These are phyloP conservation scores for Fragum sueziense DNA, from an alignment of 2,888 invertebrate species.

Conservation along the genomic window DNA sequence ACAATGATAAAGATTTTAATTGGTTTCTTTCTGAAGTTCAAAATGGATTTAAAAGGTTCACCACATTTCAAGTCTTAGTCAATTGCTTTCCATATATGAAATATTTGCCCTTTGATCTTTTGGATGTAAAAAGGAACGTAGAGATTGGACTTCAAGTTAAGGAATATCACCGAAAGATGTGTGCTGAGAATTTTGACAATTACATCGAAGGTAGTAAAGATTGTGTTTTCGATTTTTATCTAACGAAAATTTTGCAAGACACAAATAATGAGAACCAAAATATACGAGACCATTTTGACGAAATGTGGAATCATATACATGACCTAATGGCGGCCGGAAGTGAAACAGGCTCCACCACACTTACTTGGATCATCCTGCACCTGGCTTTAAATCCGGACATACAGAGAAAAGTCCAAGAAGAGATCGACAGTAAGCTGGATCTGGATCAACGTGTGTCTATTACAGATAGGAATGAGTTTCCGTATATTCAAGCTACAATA, in stretches of 20 bases:
- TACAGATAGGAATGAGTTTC: constrained; percentile 13
- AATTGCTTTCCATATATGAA: constrained; percentile 44
- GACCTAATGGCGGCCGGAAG: constrained; percentile 30
- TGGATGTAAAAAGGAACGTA: constrained; percentile 5
- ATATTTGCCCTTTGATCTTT: constrained; percentile 42
- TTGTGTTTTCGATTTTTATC: background rate
- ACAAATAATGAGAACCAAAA: background rate
- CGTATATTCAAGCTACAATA: constrained; percentile 25
- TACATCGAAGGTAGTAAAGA: background rate
- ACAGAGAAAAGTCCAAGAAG: constrained; percentile 22
- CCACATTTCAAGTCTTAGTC: background rate
- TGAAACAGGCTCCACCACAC: constrained; percentile 25
- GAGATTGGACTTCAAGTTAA: background rate
- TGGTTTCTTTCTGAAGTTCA: constrained; percentile 28
- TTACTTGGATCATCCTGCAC: constrained; percentile 23
- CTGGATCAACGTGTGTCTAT: background rate
- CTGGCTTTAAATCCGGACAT: constrained; percentile 22
- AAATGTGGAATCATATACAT: constrained; percentile 49
- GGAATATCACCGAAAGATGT: background rate
- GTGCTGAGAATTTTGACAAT: background rate
- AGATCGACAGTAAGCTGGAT: constrained; percentile 5
- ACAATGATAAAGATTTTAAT: constrained; percentile 42
- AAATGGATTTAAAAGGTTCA: constrained; percentile 15
- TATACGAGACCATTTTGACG: constrained; percentile 32
- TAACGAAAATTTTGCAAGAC: background rate